Percentiles rank a stretch among this genome's conserved stretches.
Conservation (phyloP, 2,113 vertebrate species). For the Gnathonemus echidnorhynchus region DNA sequence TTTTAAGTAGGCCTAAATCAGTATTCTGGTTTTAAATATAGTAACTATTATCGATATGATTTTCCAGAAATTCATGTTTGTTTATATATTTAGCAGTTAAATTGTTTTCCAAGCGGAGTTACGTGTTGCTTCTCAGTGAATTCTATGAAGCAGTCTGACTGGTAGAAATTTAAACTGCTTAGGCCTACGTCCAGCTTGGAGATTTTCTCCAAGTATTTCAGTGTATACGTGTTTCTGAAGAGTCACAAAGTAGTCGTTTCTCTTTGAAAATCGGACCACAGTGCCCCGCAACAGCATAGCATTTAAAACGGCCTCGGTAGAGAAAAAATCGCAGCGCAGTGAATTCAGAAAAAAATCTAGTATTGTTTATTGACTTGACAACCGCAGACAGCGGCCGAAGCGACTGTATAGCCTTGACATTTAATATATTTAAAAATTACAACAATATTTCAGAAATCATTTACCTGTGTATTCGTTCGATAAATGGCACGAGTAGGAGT, state of each 20-base stretch:
- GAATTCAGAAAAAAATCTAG: neutral
- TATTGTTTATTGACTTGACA: neutral
- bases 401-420: neutral
- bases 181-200: neutral
- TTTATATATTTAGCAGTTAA: neutral
- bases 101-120: neutral
- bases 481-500: neutral
- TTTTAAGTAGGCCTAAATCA: neutral
- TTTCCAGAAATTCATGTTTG: neutral
- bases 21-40: neutral
- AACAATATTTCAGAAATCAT: neutral
- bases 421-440: neutral
- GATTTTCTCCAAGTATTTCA: neutral
- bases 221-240: neutral
- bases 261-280: neutral
- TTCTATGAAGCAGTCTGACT: neutral
- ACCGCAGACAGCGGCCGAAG: neutral
- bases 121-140: neutral
- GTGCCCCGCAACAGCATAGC: neutral
- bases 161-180: neutral
- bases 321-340: neutral
- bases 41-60: neutral
- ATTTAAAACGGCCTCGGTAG: neutral
- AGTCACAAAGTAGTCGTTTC: neutral
- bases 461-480: conserved; percentile 30